Evolutionary conservation across 2,888 invertebrate genomes (phyloP).

Genomic region (Agrochola circellaris): DNA sequence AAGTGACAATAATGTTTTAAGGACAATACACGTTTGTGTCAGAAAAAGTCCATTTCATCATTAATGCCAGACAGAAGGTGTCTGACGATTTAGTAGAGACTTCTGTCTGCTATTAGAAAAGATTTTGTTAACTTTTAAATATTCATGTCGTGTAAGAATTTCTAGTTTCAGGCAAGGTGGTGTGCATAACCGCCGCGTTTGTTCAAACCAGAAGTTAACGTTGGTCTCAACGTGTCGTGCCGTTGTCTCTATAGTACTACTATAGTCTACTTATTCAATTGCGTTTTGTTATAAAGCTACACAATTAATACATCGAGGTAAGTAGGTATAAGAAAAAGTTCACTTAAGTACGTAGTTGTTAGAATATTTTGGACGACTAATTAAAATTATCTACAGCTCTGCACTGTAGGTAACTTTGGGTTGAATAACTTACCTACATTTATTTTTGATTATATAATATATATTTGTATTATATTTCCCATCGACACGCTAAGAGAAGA

Average conservation of each 20-base stretch:
- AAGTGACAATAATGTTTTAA: no score
- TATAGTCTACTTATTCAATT: background rate
- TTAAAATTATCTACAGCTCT: background rate
- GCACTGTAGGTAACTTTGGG: background rate
- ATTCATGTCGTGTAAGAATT: slow-evolving; percentile 15
- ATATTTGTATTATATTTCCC: slow-evolving; percentile 17
- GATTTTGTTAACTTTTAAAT: background rate
- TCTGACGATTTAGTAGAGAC: background rate
- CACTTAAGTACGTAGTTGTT: background rate
- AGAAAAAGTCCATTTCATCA: no score
- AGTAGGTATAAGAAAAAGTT: background rate
- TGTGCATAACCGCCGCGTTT: slow-evolving; percentile 2
- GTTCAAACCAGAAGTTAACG: background rate
- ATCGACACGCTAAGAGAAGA: slow-evolving; percentile 19
- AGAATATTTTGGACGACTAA: background rate
- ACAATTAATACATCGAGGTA: slow-evolving; percentile 3
- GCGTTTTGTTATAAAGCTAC: background rate
- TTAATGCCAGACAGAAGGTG: no score
- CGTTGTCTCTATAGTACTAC: no score
- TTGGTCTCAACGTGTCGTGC: background rate
- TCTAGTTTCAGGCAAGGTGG: slow-evolving; percentile 8
- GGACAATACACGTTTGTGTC: no score
- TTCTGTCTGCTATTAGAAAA: background rate
- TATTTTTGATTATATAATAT: background rate
- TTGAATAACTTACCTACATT: slow-evolving; percentile 19